Evolutionary conservation across 2,888 invertebrate genomes (phyloP).

Genomic region (Dendrolimus pini): DNA sequence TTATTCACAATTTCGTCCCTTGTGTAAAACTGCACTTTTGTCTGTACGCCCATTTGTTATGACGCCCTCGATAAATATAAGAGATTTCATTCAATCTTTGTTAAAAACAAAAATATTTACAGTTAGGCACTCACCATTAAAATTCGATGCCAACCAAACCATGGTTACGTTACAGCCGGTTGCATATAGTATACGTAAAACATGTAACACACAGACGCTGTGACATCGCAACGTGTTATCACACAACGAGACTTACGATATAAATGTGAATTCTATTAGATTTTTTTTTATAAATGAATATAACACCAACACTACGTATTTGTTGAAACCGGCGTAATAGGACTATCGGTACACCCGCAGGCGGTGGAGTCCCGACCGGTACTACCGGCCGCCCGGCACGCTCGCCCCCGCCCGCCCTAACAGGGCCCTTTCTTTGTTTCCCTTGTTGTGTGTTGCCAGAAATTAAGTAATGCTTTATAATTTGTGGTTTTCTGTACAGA

Average conservation of each 20-base stretch:
- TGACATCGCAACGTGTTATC: constrained; percentile 28
- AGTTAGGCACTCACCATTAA: constrained; percentile 30
- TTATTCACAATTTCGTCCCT: too few species aligned
- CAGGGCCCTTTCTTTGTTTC: constrained; percentile 69
- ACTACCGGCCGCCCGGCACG: constrained; percentile 49
- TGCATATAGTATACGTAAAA: constrained; percentile 6
- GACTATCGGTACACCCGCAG: constrained; percentile 21
- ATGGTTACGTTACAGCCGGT: constrained; percentile 18
- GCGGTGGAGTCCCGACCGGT: constrained; percentile 48
- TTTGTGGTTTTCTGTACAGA: too few species aligned
- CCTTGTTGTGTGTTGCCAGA: constrained; percentile 32
- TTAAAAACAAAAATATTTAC: too few species aligned
- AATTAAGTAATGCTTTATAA: background rate
- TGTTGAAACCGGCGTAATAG: constrained; percentile 18
- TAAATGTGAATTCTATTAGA: constrained; percentile 9
- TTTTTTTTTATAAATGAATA: constrained; percentile 8
- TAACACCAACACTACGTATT: constrained; percentile 39
- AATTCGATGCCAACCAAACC: constrained; percentile 21
- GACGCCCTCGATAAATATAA: too few species aligned
- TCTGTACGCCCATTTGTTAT: too few species aligned
- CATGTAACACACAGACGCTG: constrained; percentile 19
- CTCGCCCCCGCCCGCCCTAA: constrained; percentile 59
- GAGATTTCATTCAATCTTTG: too few species aligned
- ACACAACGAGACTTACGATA: constrained; percentile 15
- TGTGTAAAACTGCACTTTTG: too few species aligned